Base-by-base conservation (phyloP, 2,797 vertebrate species). In the Scomberomorus guttatus region DNA sequence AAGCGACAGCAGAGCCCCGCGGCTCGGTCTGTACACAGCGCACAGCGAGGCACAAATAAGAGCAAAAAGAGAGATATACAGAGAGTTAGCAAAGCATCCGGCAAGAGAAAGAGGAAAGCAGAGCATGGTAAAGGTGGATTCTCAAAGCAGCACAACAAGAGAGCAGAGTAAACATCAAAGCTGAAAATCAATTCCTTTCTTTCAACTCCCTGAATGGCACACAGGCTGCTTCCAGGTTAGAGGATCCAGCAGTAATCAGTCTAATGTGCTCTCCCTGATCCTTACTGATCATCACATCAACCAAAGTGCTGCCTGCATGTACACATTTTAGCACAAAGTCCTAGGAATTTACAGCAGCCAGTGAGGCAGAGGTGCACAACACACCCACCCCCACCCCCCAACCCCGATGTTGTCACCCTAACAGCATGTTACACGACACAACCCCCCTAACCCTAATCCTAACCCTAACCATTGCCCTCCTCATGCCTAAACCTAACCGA, bases 1-100 rank as follows among this genome's bases (percentile, higher is more conserved):
- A 99, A 96, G 94, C 98, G 97, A 94, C 98, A 99, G 95, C 98
- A 99, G 92, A 99, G 97, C 89, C 98, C 98, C 24, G 98, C 98
- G 29, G 98, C 98, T 94, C 98, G 97, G 93, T 98, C 98, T 99
- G 89, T 82, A 77, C 60, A 32, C 3, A 32, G 6, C 73, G 4
- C 60, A 29, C 75, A 83, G 90, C 77, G 57, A 86, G 17, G 72
- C 84, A 72, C 32, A 80, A 29, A 78, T 8, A 68, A 65, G 32
- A 82, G 75, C 50, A 82, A 0, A 79, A 55, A 82, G 44, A 88
- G 54, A 87, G 44, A 71, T 2, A 24, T 6, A 57, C 18, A 69
- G 34, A 89, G 42, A 66, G 73, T 89, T 80, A 87, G 80, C 66
- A 59, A 27, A 80, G 78, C 32, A 20, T 5, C 39, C n/a, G 18